Percentiles rank a stretch among this genome's conserved stretches.
phyloP scores from a whole-genome alignment of 1,140 invertebrate genomes.

The Oreohelix idahoensis region DNA sequence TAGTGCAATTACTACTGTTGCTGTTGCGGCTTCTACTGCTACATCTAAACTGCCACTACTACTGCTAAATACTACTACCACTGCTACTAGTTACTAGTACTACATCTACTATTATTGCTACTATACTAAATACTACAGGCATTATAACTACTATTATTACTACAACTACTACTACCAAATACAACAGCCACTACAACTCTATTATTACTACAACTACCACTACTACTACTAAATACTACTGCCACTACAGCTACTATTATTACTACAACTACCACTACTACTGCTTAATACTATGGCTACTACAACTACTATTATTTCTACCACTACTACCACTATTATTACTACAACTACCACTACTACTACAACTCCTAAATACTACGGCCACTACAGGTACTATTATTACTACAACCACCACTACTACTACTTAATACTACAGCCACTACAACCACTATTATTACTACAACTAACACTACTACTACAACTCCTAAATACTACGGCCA shows the following conservation, averaged over 20 bases:
- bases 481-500: constrained; percentile 39
- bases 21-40: no score
- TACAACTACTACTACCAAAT: background rate
- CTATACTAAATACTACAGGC: background rate
- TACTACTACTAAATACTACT: constrained; percentile 15
- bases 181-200: background rate
- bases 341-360: background rate
- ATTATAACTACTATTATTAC: background rate
- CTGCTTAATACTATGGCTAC: background rate
- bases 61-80: no score
- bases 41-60: no score
- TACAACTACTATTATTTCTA: background rate
- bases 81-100: background rate
- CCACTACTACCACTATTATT: background rate
- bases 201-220: constrained; percentile 1
- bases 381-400: background rate
- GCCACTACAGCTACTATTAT: no score
- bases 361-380: background rate
- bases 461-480: constrained; percentile 35
- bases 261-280: background rate
- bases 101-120: background rate
- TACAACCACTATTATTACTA: constrained; percentile 37
- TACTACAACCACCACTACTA: constrained; percentile 31
- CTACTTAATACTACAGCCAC: constrained; percentile 36
- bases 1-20: no score